Evolutionary conservation across 1,140 invertebrate species (phyloP), one percentile per base, ranked within the genome.

Genomic region (Phenacoccus solenopsis): DNA sequence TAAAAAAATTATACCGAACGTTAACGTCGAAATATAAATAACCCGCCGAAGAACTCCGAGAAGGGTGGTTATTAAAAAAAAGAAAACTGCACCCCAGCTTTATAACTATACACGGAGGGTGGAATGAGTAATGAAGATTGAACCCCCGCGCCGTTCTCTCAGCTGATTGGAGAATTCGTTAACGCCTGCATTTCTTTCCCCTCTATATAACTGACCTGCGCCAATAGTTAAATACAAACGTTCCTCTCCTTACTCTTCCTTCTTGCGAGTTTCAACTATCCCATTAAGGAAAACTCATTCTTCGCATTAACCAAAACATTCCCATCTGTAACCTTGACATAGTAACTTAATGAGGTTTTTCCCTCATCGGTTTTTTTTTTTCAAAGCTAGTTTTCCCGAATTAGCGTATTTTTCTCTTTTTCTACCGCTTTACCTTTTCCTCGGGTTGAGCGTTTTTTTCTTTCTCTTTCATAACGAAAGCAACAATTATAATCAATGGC

Each of bases 271-370:
- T 64, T 64, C 38, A 49, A 49, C 38, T 49, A 25, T 22, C 59
- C 59, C 59, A 64, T 64, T 64, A 64, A 64, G 59, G 59, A 64
- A 64, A 64, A 64, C 22, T 64, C 59, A 64, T 64, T 64, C 59
- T 64, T 64, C 25, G 59, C 59, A 64, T 64, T 64, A 64, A 64
- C 59, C 22, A 64, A 64, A 64, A 64, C 59, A 64, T 64, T 64
- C 59, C 59, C 59, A 64, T 27, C 59, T 64, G 59, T 64, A 64
- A 64, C 59, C 59, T 64, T 64, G 59, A 64, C 59, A 64, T 16
- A 64, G 59, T 64, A 64, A 64, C 59, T 64, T 64, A 25, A 64
- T 64, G 59, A 64, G 59, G 22, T 64, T 64, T 64, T 64, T 64
- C 25, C 59, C 22, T 27, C 16, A 25, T 25, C n/a, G n/a, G n/a